Evolutionary conservation across 2,888 invertebrate species (phyloP).

Genomic region (Drosophila glabriapex): DNA sequence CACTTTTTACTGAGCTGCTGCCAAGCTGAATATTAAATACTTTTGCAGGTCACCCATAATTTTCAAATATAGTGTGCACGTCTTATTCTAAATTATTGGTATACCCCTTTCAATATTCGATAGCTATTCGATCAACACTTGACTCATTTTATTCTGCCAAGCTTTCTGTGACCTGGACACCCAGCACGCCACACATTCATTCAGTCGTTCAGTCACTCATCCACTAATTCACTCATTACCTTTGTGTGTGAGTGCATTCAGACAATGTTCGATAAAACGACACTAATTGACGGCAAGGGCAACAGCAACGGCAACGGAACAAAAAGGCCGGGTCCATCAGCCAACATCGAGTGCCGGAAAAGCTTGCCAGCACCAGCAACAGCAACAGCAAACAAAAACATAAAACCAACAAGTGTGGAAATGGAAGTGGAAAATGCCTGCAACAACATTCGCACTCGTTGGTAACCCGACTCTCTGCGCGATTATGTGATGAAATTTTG

Average conservation of each 20-base stretch:
- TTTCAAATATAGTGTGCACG: neutral
- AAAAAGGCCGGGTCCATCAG: slow-evolving; percentile 48
- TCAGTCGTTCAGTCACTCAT: slow-evolving; percentile 26
- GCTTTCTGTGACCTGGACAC: neutral
- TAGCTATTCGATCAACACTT: neutral
- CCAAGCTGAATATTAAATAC: neutral
- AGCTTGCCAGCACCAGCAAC: slow-evolving; percentile 48
- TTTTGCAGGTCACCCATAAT: neutral
- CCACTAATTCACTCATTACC: slow-evolving; percentile 35
- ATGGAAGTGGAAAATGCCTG: slow-evolving; percentile 58
- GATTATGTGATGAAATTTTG: slow-evolving; percentile 82
- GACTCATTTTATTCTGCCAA: neutral
- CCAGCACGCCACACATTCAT: neutral
- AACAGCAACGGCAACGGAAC: slow-evolving; percentile 45
- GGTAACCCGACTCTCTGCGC: slow-evolving; percentile 32
- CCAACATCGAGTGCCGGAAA: slow-evolving; percentile 65
- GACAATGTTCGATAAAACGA: slow-evolving; percentile 74
- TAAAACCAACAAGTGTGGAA: slow-evolving; percentile 40
- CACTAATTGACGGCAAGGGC: slow-evolving; percentile 79
- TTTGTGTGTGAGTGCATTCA: slow-evolving; percentile 56
- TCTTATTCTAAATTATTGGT: neutral
- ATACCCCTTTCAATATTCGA: neutral
- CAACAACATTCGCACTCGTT: slow-evolving; percentile 42
- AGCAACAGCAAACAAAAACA: slow-evolving; percentile 26
- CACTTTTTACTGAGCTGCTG: neutral